Percentiles rank a stretch among this genome's conserved stretches.
phyloP scores from a whole-genome alignment of 2,113 vertebrate genomes.

The Platysteira castanea region DNA sequence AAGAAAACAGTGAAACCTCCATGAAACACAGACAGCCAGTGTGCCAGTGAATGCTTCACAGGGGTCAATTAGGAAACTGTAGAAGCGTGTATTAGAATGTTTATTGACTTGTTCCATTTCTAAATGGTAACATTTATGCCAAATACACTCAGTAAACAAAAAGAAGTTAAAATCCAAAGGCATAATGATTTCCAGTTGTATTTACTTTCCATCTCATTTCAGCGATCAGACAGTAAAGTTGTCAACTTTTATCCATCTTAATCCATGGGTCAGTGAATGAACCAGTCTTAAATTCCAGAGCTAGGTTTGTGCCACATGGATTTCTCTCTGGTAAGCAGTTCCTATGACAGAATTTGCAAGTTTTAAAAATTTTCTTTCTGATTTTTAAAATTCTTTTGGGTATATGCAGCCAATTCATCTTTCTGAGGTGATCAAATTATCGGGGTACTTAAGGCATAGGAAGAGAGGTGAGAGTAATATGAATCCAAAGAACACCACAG shows the following conservation, averaged over 20 bases:
- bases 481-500: background rate
- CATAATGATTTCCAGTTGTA: constrained; percentile 21
- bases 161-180: background rate
- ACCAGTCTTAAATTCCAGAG: background rate
- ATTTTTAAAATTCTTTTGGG: background rate
- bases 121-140: background rate
- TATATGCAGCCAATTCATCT: background rate
- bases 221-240: background rate
- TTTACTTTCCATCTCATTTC: background rate
- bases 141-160: constrained; percentile 5
- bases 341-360: background rate
- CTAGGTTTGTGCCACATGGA: background rate
- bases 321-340: background rate
- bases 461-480: background rate
- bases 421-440: background rate
- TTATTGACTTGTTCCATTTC: background rate
- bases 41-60: background rate
- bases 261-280: background rate
- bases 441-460: background rate
- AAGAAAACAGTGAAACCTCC: background rate
- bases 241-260: background rate
- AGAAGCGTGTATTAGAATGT: background rate
- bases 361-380: background rate
- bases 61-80: background rate
- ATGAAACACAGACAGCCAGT: background rate